Conservation (phyloP, 92 coral and sea anemone species). For the Umimayanthus chanpuru region DNA sequence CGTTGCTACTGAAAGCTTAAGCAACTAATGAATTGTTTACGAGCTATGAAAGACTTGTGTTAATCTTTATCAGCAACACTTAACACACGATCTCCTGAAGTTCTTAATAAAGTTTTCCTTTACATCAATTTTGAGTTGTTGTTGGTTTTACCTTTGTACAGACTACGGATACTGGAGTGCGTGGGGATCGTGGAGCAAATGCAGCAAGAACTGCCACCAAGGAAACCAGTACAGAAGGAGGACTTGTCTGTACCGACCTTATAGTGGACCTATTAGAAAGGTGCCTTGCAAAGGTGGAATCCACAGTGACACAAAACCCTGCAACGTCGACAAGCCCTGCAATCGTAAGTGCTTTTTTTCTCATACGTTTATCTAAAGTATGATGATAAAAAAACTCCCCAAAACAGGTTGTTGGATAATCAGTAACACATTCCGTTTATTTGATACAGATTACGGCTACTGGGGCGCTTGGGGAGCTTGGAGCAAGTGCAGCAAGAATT, state of each 20-base stretch:
- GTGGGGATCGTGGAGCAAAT: constrained; percentile 40
- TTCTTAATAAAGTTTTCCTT: too few species aligned
- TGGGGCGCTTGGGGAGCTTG: constrained; percentile 44
- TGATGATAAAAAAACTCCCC: too few species aligned
- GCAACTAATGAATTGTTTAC: too few species aligned
- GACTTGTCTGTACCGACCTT: neutral
- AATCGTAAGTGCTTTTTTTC: neutral
- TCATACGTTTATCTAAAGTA: too few species aligned
- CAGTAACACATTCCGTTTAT: too few species aligned
- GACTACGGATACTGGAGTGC: constrained; percentile 34
- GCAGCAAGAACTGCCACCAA: constrained; percentile 38
- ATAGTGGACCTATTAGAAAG: neutral
- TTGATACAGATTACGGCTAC: constrained; percentile 22
- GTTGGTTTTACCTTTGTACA: neutral
- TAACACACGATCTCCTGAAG: too few species aligned
- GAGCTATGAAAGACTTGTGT: neutral
- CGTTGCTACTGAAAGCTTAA: too few species aligned
- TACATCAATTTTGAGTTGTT: too few species aligned
- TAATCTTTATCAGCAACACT: neutral
- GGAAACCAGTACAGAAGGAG: constrained; percentile 21
- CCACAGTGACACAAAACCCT: neutral
- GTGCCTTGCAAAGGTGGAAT: constrained; percentile 36
- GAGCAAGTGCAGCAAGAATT: constrained; percentile 36
- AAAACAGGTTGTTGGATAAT: too few species aligned
- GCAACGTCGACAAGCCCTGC: constrained; percentile 31